Evolutionary conservation across 2,888 invertebrate genomes (phyloP).

Genomic region (Drosophila recens): DNA sequence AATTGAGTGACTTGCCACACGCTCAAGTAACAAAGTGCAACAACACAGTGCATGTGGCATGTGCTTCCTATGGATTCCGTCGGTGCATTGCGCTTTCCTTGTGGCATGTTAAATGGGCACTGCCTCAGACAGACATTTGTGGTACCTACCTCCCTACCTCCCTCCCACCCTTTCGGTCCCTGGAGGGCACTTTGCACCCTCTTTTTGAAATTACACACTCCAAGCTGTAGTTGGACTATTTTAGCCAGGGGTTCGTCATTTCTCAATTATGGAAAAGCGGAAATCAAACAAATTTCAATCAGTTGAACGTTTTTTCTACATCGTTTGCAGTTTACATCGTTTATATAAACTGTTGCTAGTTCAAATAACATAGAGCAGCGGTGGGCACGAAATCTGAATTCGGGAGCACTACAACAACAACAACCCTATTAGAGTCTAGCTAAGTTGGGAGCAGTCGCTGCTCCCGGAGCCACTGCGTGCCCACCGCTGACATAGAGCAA

Average conservation of each 20-base stretch:
- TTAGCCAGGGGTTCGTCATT: background rate
- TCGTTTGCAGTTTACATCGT: too few species aligned
- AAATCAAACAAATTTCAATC: background rate
- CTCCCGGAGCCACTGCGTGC: too few species aligned
- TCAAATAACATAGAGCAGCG: background rate
- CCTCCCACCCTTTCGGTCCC: background rate
- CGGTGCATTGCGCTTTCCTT: conserved; percentile 65
- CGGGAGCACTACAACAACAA: too few species aligned
- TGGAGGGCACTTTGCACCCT: background rate
- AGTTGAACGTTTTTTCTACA: background rate
- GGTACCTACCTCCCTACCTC: background rate
- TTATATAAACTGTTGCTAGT: conserved; percentile 1
- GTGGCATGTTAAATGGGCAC: conserved; percentile 10
- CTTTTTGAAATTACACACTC: background rate
- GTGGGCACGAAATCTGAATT: too few species aligned
- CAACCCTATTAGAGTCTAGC: too few species aligned
- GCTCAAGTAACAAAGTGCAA: conserved; percentile 25
- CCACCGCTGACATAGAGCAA: too few species aligned
- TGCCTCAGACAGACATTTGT: conserved; percentile 1
- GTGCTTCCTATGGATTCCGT: conserved; percentile 57
- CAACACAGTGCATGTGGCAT: conserved; percentile 23
- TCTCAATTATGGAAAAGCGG: background rate
- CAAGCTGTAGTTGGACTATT: background rate
- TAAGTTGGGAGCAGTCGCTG: too few species aligned
- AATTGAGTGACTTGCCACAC: conserved; percentile 2